These are phyloP conservation scores for Coenonympha glycerion DNA, from an alignment of 2,888 invertebrate genomes.

Conservation along the genomic window DNA sequence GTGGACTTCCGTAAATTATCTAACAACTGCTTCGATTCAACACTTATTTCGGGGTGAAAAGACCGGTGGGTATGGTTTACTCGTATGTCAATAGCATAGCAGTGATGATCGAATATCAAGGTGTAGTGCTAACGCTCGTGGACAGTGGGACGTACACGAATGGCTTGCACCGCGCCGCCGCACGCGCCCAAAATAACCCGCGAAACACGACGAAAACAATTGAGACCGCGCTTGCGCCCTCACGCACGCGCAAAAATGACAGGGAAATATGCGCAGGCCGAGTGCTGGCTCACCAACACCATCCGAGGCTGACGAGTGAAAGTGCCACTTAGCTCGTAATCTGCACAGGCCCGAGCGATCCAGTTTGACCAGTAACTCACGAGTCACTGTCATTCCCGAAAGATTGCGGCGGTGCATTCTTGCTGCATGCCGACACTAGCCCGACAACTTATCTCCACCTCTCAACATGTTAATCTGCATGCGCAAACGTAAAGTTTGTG, in stretches of 20 bases:
- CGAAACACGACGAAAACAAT: slow-evolving; percentile 76
- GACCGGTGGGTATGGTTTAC: too few species aligned
- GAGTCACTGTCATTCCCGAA: slow-evolving; percentile 7
- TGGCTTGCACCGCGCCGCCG: slow-evolving; percentile 58
- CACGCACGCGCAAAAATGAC: slow-evolving; percentile 64
- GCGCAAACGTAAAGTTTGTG: neutral
- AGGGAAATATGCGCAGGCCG: slow-evolving; percentile 52
- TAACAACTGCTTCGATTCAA: too few species aligned
- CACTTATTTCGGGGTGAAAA: too few species aligned
- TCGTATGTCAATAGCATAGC: slow-evolving; percentile 20
- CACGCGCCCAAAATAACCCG: slow-evolving; percentile 67
- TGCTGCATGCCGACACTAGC: slow-evolving; percentile 9
- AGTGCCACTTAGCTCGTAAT: slow-evolving; percentile 27
- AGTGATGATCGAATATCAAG: slow-evolving; percentile 46
- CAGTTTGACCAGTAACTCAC: slow-evolving; percentile 26
- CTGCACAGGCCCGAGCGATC: slow-evolving; percentile 27
- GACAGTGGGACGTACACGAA: slow-evolving; percentile 55
- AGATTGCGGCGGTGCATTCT: slow-evolving; percentile 12
- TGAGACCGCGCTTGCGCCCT: slow-evolving; percentile 61
- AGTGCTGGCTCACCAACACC: slow-evolving; percentile 30
- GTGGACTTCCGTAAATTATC: too few species aligned
- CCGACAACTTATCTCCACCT: slow-evolving; percentile 10
- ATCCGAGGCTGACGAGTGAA: slow-evolving; percentile 32
- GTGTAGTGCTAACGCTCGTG: slow-evolving; percentile 51
- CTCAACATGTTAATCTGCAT: slow-evolving; percentile 5